phyloP scores from a whole-genome alignment of 1,140 invertebrate species.

The Anoplophora glabripennis region DNA sequence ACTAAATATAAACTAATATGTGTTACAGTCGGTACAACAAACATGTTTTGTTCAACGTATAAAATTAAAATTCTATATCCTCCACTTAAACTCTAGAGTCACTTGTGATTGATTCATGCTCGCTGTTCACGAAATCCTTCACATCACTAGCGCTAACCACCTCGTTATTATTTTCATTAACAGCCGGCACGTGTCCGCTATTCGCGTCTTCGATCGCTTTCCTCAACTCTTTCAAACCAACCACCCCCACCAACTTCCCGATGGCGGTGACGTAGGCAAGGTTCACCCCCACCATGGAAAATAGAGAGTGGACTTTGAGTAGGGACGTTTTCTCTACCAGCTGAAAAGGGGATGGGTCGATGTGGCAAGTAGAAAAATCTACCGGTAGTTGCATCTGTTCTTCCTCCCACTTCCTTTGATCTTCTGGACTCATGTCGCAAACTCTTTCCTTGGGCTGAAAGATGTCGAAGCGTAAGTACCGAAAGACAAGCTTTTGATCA shows the following conservation, averaged over 20 bases:
- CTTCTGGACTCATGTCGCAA: conserved; percentile 90
- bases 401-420: conserved; percentile 89
- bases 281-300: conserved; percentile 95
- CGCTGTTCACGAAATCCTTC: conserved; percentile 24
- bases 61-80: no score
- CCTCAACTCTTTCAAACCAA: conserved; percentile 91
- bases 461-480: neutral
- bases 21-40: no score
- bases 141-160: conserved; percentile 25
- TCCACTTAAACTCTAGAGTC: conserved; percentile 6
- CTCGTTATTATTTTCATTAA: conserved; percentile 11
- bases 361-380: conserved; percentile 84
- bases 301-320: conserved; percentile 91
- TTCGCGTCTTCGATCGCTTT: conserved; percentile 88
- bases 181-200: conserved; percentile 39
- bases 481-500: neutral
- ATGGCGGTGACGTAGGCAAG: conserved; percentile 98
- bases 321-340: conserved; percentile 93
- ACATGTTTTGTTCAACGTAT: no score
- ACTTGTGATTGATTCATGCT: neutral
- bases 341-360: conserved; percentile 98
- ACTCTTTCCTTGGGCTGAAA: conserved; percentile 80
- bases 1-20: no score
- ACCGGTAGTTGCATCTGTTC: conserved; percentile 81
- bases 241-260: conserved; percentile 92